phyloP scores from a whole-genome alignment of 92 coral and sea anemone species.

The Epizoanthus scotinus region DNA sequence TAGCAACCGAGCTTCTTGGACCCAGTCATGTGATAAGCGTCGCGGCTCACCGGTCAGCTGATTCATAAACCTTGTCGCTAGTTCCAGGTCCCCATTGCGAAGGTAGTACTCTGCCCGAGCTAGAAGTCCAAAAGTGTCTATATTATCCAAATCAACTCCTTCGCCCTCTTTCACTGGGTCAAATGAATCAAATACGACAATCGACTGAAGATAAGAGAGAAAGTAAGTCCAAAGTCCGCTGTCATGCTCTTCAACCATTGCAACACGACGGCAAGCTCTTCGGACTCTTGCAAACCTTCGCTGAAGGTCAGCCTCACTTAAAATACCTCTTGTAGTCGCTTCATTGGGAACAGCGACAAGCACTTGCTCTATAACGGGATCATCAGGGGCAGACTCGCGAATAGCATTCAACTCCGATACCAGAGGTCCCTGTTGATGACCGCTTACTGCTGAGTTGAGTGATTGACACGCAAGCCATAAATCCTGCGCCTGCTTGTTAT shows the following conservation, averaged over 20 bases:
- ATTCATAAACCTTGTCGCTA: conserved; percentile 91
- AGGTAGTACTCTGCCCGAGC: conserved; percentile 91
- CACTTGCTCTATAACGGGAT: conserved; percentile 68
- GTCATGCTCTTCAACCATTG: conserved; percentile 90
- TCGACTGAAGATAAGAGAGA: conserved; percentile 87
- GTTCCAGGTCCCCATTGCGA: conserved; percentile 89
- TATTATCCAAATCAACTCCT: conserved; percentile 73
- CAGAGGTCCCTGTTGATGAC: conserved; percentile 55
- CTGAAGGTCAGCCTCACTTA: conserved; percentile 74
- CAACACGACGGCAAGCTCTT: conserved; percentile 84
- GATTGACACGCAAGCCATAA: conserved; percentile 94
- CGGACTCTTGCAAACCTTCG: conserved; percentile 82
- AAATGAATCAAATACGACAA: conserved; percentile 82
- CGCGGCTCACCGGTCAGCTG: conserved; percentile 96
- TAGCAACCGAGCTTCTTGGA: conserved; percentile 88
- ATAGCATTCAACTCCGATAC: conserved; percentile 67
- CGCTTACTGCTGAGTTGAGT: conserved; percentile 78
- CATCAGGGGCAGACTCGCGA: conserved; percentile 67
- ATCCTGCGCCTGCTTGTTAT: conserved; percentile 79
- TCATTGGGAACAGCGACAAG: conserved; percentile 82
- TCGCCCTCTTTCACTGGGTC: conserved; percentile 77
- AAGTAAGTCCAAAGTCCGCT: conserved; percentile 90
- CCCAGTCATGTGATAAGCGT: conserved; percentile 86
- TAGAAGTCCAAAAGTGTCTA: conserved; percentile 84
- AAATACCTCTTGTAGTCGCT: conserved; percentile 74